phyloP scores from a whole-genome alignment of 2,113 vertebrate species.

The Phalacrocorax pelagicus region DNA sequence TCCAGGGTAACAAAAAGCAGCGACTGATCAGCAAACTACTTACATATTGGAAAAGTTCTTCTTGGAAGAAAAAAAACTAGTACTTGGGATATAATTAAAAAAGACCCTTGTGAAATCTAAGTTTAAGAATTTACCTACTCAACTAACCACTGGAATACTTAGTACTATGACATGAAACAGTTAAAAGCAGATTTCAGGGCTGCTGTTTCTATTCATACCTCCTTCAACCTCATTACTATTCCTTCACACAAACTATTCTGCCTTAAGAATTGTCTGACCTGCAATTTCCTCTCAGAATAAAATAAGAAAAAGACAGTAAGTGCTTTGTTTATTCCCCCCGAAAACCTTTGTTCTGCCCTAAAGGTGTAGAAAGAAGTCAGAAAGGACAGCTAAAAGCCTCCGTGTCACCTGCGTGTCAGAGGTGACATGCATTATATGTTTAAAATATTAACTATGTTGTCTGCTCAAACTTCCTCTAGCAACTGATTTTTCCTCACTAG shows the following conservation, averaged over 20 bases:
- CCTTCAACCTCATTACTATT: background rate
- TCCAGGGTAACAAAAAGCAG: background rate
- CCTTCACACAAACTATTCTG: background rate
- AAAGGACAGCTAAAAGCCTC: background rate
- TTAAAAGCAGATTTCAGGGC: background rate
- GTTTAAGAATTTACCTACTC: background rate
- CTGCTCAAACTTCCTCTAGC: background rate
- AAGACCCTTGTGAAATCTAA: background rate
- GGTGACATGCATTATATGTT: background rate
- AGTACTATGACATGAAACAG: background rate
- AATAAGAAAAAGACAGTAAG: background rate
- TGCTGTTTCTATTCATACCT: background rate
- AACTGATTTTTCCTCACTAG: background rate
- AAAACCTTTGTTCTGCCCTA: background rate
- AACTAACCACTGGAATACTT: background rate
- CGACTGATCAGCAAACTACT: background rate
- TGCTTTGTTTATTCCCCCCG: background rate
- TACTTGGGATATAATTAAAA: background rate
- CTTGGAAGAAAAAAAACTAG: background rate
- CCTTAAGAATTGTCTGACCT: background rate
- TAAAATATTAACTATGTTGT: background rate
- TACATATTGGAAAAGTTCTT: background rate
- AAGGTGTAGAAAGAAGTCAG: background rate
- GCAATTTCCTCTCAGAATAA: background rate
- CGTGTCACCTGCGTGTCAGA: background rate